phyloP scores from a whole-genome alignment of 2,797 vertebrate genomes.

The Protosalanx chinensis region DNA sequence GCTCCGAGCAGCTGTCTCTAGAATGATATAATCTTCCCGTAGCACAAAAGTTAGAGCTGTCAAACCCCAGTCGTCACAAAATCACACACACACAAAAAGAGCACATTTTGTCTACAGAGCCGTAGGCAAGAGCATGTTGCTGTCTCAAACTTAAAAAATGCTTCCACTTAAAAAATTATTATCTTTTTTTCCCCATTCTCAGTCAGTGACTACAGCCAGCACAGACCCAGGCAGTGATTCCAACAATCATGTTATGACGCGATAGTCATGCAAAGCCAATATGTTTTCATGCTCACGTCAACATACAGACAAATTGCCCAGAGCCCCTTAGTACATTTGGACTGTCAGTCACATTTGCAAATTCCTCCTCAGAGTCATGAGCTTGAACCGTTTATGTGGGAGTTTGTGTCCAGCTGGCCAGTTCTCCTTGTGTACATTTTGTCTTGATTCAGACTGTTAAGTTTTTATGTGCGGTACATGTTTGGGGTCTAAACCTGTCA shows the following conservation, averaged over 20 bases:
- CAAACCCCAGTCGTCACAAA: background rate
- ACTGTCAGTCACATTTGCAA: background rate
- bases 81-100: background rate
- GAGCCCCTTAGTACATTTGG: slow-evolving; percentile 2
- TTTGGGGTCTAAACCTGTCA: slow-evolving; percentile 23
- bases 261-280: slow-evolving; percentile 11
- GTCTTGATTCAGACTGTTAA: slow-evolving; percentile 4
- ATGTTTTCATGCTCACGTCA: slow-evolving; percentile 2
- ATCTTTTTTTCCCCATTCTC: slow-evolving; percentile 8
- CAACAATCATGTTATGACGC: slow-evolving; percentile 2
- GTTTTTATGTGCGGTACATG: background rate
- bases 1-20: background rate
- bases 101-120: background rate
- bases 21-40: slow-evolving; percentile 7
- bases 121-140: background rate
- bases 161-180: too few species aligned
- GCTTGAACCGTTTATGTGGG: background rate
- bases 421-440: slow-evolving; percentile 1
- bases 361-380: background rate
- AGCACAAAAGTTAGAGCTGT: background rate
- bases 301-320: background rate
- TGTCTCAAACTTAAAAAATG: background rate
- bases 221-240: background rate
- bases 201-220: background rate
- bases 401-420: slow-evolving; percentile 20